Base-by-base conservation (phyloP, 2,797 vertebrate genomes). In the Helostoma temminkii region DNA sequence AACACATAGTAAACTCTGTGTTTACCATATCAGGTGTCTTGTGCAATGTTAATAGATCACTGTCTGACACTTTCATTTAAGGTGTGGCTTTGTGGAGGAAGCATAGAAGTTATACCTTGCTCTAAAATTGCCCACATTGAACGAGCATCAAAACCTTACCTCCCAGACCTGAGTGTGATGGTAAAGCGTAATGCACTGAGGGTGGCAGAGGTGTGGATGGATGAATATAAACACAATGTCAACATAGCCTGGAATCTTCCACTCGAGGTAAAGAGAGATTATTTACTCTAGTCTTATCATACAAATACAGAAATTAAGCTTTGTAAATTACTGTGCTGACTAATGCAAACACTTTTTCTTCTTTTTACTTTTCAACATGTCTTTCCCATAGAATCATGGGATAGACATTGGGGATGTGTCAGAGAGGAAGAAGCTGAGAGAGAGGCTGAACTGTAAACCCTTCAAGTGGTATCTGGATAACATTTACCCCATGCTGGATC, bases 1-100 rank as follows among this genome's bases (percentile, higher is more conserved):
- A n/a, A n/a, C n/a, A n/a, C n/a, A n/a, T n/a, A n/a, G n/a, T n/a
- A n/a, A n/a, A n/a, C n/a, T n/a, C n/a, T n/a, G n/a, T n/a, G n/a
- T n/a, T n/a, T n/a, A n/a, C n/a, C n/a, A n/a, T n/a, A n/a, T n/a
- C n/a, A n/a, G n/a, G 10, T 10, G 9, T 4, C 32, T 32, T 32
- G 32, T 32, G 32, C 32, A 32, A 9, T 32, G 30, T 32, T 8
- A 32, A 25, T 16, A 18, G 18, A 3, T 16, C 18, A 6, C 42
- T 39, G 4, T 25, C 0, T 45, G 16, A 21, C 7, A 1, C 30
- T 43, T 26, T 19, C 52, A 18, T 65, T 43, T 45, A 69, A 98
- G 97, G 96, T 97, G 22, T 98, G 97, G 97, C 94, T 96, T 63
- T 98, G 97, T 0, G 97, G 97, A 0, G 97, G 97, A 39, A 97